Percentiles rank a stretch among this genome's conserved stretches.
phyloP scores from a whole-genome alignment of 2,113 vertebrate genomes.

The Mixornis gularis region DNA sequence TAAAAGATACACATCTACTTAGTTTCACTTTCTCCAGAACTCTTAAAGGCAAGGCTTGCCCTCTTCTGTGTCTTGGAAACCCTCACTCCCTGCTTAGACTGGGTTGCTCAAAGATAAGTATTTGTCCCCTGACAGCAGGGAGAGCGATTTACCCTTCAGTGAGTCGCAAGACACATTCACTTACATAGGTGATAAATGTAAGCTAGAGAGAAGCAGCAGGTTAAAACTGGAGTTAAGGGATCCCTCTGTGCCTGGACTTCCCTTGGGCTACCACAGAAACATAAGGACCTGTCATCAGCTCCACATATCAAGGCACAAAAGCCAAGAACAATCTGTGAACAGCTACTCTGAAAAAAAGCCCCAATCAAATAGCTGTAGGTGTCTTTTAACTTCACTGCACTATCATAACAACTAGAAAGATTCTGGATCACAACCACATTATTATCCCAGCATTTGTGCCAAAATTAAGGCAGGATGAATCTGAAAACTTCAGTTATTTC shows the following conservation, averaged over 20 bases:
- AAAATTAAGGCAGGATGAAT: not conserved
- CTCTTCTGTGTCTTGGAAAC: not conserved
- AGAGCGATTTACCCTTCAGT: not conserved
- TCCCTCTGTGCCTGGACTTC: not conserved
- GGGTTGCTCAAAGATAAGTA: not conserved
- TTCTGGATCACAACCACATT: not conserved
- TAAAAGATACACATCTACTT: not conserved
- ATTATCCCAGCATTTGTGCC: not conserved
- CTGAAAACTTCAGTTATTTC: not conserved
- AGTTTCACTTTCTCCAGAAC: not conserved
- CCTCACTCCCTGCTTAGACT: not conserved
- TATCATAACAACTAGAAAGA: not conserved
- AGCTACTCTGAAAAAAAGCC: not conserved
- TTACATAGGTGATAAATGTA: not conserved
- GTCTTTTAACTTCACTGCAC: not conserved
- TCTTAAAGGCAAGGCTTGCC: not conserved
- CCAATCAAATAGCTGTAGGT: not conserved
- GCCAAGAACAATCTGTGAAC: accelerated
- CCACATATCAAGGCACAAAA: not conserved
- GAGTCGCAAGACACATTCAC: not conserved
- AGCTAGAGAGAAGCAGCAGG: not conserved
- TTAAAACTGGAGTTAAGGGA: not conserved
- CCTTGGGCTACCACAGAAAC: not conserved
- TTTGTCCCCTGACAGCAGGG: not conserved
- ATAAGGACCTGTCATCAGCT: not conserved